Evolutionary conservation across 2,797 vertebrate genomes (phyloP).

Genomic region (Scolopax rusticola): DNA sequence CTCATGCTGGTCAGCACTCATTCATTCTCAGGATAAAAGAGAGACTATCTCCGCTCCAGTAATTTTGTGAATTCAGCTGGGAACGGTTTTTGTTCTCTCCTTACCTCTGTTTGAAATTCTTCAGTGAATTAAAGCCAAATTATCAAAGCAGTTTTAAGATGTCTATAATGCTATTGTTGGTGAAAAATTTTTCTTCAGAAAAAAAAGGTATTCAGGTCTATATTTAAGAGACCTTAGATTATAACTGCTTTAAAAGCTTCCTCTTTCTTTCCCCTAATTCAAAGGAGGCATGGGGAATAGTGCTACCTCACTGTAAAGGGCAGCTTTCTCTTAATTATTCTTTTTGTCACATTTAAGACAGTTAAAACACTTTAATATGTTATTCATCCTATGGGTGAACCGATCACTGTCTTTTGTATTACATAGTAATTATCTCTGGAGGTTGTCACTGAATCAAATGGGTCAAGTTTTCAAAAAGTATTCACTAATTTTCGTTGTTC

Average conservation of each 20-base stretch:
- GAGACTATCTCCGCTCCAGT: not conserved
- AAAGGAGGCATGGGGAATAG: not conserved
- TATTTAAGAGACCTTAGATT: not conserved
- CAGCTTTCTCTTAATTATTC: not conserved
- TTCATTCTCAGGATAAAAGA: not conserved
- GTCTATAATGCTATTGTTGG: not conserved
- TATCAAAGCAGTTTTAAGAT: not conserved
- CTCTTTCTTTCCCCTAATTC: not conserved
- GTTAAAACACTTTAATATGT: not conserved
- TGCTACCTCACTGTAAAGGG: not conserved
- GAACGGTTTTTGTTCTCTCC: not conserved
- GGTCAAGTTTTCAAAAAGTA: not conserved
- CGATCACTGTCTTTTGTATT: not conserved
- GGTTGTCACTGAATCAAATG: not conserved
- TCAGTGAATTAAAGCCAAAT: slow-evolving; percentile 8
- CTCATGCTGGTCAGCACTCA: not conserved
- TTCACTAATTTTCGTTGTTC: not conserved
- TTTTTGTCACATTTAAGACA: not conserved
- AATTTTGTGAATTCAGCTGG: not conserved
- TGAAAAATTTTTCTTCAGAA: not conserved
- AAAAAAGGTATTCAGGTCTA: not conserved
- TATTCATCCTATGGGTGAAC: not conserved
- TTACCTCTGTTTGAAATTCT: not conserved
- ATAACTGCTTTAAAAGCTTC: not conserved
- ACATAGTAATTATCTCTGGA: not conserved